A percentile compares a stretch with the other conserved stretches of the same genome.
phyloP scores from a whole-genome alignment of 2,888 invertebrate genomes.

The Phyllotreta striolata region DNA sequence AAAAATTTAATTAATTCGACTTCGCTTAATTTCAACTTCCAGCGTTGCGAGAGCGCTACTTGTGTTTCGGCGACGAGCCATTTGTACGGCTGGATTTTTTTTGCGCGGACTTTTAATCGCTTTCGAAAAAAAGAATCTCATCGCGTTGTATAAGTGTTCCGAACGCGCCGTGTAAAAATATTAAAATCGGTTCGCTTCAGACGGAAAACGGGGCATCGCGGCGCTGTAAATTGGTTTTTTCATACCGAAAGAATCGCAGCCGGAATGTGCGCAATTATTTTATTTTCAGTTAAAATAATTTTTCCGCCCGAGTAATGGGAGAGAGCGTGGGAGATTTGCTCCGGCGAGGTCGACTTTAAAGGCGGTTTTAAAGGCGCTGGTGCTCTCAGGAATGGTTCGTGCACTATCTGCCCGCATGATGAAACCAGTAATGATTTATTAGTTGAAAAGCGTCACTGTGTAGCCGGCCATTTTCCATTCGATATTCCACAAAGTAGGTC shows the following conservation, averaged over 20 bases:
- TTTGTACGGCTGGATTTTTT: not conserved
- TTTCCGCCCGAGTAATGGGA: not conserved
- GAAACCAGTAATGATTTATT: slow-evolving; percentile 33
- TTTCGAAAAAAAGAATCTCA: not conserved
- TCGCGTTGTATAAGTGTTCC: no score
- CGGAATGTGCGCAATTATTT: no score
- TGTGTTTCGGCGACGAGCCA: not conserved
- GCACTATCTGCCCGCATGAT: slow-evolving; percentile 22
- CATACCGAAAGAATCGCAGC: no score
- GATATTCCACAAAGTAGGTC: slow-evolving; percentile 25
- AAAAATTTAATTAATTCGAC: slow-evolving; percentile 8
- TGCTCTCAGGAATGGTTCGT: slow-evolving; percentile 18
- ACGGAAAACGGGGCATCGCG: no score
- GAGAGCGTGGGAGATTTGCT: not conserved
- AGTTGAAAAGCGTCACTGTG: slow-evolving; percentile 26
- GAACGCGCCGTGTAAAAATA: no score
- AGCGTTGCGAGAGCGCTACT: not conserved
- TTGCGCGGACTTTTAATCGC: slow-evolving; percentile 1
- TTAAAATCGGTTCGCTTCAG: no score
- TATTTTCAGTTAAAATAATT: no score
- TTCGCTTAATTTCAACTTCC: slow-evolving; percentile 6
- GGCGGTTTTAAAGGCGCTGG: not conserved
- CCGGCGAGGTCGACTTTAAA: not conserved
- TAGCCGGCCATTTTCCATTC: slow-evolving; percentile 22
- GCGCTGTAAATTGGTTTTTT: no score